Evolutionary conservation across 2,797 vertebrate species (phyloP).

Genomic region (Typhlichthys subterraneus): DNA sequence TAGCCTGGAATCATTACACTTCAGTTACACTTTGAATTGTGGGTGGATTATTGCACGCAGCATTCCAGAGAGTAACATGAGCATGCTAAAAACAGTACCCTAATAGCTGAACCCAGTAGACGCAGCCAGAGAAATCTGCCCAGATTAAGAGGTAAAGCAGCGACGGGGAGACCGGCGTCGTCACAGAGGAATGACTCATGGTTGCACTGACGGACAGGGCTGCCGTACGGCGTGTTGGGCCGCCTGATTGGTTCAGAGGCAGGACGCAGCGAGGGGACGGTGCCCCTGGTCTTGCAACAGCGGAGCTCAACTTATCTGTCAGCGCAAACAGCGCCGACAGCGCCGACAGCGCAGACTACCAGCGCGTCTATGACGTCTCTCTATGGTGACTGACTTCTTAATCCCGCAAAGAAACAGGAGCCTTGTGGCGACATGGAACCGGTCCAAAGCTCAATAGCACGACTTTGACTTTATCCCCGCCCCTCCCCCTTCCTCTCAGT

Average conservation of each 20-base stretch:
- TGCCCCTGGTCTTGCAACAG: conserved; percentile 44
- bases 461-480: conserved; percentile 13
- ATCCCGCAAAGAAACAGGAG: conserved; percentile 54
- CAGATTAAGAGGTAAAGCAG: conserved; percentile 64
- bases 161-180: conserved; percentile 49
- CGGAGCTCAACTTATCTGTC: conserved; percentile 68
- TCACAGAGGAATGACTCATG: conserved; percentile 62
- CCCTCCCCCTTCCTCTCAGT: background rate
- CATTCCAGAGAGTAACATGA: conserved; percentile 54
- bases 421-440: conserved; percentile 60
- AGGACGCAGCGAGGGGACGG: conserved; percentile 51
- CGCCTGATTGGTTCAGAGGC: conserved; percentile 58
- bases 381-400: conserved; percentile 70
- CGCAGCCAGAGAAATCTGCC: conserved; percentile 50
- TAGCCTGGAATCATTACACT: conserved; percentile 55
- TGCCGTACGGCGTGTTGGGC: conserved; percentile 70
- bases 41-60: conserved; percentile 35
- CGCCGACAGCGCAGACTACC: conserved; percentile 51
- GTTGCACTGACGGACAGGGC: conserved; percentile 65
- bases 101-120: conserved; percentile 17
- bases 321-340: conserved; percentile 68
- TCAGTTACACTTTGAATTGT: conserved; percentile 40
- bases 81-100: conserved; percentile 64
- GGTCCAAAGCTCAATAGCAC: conserved; percentile 44
- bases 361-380: conserved; percentile 58